Conservation (phyloP, 92 coral and sea anemone species). For the Epizoanthus stellaris region DNA sequence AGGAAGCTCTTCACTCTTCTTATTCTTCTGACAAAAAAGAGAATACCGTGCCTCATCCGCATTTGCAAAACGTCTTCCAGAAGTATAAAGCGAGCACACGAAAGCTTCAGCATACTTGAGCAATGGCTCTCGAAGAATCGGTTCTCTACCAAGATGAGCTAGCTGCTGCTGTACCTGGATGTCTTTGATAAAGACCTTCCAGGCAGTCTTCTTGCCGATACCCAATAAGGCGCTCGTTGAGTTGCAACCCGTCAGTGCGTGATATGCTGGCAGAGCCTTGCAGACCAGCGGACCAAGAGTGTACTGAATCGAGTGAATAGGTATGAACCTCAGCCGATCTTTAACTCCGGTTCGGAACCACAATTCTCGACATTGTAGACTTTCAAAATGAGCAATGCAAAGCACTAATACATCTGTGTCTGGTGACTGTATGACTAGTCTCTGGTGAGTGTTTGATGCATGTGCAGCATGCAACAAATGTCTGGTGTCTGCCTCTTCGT, state of each 20-base stretch:
- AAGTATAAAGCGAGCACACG: conserved; percentile 54
- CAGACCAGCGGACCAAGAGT: conserved; percentile 51
- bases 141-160: conserved; percentile 35
- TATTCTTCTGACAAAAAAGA: conserved; percentile 58
- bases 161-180: conserved; percentile 30
- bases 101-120: conserved; percentile 50
- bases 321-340: conserved; percentile 45
- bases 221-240: conserved; percentile 63
- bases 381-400: conserved; percentile 55
- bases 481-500: conserved; percentile 74
- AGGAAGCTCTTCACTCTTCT: conserved; percentile 61
- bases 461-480: conserved; percentile 66
- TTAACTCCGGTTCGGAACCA: conserved; percentile 55
- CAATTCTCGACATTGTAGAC: conserved; percentile 54
- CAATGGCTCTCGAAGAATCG: conserved; percentile 24
- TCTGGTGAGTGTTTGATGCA: conserved; percentile 54
- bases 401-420: conserved; percentile 66
- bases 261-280: conserved; percentile 46
- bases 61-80: conserved; percentile 56
- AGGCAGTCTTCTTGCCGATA: conserved; percentile 66
- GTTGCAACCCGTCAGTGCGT: conserved; percentile 59
- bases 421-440: conserved; percentile 61
- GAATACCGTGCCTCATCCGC: conserved; percentile 70
- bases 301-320: conserved; percentile 41
- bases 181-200: conserved; percentile 60